Percentiles rank a stretch among this genome's conserved stretches.
These are phyloP conservation scores for Danionella cerebrum DNA, from an alignment of 2,113 vertebrate genomes.

Conservation along the genomic window DNA sequence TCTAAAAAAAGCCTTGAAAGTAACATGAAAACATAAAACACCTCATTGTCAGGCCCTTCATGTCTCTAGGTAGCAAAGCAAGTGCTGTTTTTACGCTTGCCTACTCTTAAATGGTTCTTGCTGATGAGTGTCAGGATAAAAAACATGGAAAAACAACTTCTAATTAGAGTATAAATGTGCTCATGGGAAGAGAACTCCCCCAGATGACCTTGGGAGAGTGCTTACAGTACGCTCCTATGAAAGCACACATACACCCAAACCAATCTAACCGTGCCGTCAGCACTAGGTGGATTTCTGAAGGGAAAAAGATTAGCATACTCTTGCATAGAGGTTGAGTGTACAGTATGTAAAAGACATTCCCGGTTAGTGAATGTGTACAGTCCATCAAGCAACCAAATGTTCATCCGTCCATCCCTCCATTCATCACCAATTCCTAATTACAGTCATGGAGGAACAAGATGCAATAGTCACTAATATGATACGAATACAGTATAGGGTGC, in stretches of 20 bases:
- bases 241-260: background rate
- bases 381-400: background rate
- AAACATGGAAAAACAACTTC: slow-evolving; percentile 24
- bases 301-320: background rate
- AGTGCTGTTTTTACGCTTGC: background rate
- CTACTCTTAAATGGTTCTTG: slow-evolving; percentile 29
- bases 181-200: slow-evolving; percentile 6
- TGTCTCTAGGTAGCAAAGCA: slow-evolving; percentile 18
- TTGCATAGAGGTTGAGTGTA: slow-evolving; percentile 6
- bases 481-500: no score
- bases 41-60: slow-evolving; percentile 14
- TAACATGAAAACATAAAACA: slow-evolving; percentile 22
- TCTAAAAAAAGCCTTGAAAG: slow-evolving; percentile 23
- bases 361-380: background rate
- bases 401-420: no score
- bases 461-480: no score
- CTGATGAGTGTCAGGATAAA: slow-evolving; percentile 24
- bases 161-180: slow-evolving; percentile 31
- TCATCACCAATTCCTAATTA: no score
- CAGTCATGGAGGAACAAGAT: no score
- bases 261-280: slow-evolving; percentile 15
- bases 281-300: background rate
- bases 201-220: slow-evolving; percentile 12
- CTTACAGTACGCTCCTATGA: slow-evolving; percentile 21
- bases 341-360: background rate